These are phyloP conservation scores for Xestia c-nigrum DNA, from an alignment of 2,888 invertebrate species.

Conservation along the genomic window DNA sequence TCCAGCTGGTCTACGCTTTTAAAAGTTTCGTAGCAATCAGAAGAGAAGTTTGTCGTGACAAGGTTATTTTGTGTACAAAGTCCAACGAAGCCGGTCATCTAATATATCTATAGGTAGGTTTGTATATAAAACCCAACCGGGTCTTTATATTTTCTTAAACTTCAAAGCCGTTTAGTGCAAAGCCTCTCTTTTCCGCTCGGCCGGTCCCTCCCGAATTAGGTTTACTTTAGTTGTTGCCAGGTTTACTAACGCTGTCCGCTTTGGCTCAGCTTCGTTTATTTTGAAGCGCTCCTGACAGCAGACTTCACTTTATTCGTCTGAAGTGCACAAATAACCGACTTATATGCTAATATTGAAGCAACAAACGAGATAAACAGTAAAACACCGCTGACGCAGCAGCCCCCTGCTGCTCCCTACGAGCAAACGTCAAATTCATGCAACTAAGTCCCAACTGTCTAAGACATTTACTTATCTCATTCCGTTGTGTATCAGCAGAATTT, in stretches of 20 bases:
- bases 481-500: slow-evolving; percentile 6
- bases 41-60: background rate
- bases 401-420: slow-evolving; percentile 17
- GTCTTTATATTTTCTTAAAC: slow-evolving; percentile 53
- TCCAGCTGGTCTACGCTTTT: background rate
- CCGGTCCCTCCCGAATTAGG: slow-evolving; percentile 35
- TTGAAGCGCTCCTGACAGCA: slow-evolving; percentile 29
- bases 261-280: slow-evolving; percentile 39
- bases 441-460: slow-evolving; percentile 12
- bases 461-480: slow-evolving; percentile 32
- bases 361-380: slow-evolving; percentile 38
- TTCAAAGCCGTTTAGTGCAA: slow-evolving; percentile 52
- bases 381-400: slow-evolving; percentile 37
- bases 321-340: slow-evolving; percentile 43
- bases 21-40: background rate
- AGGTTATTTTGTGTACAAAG: slow-evolving; percentile 9
- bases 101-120: background rate
- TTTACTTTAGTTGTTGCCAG: slow-evolving; percentile 41
- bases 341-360: slow-evolving; percentile 47
- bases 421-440: slow-evolving; percentile 27
- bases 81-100: background rate
- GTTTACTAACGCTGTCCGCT: slow-evolving; percentile 31
- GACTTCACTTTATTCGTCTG: slow-evolving; percentile 29
- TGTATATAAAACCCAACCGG: slow-evolving; percentile 10
- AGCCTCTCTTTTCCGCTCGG: slow-evolving; percentile 45